Conservation (phyloP, 2,888 invertebrate genomes). For the Orthosia gothica region DNA sequence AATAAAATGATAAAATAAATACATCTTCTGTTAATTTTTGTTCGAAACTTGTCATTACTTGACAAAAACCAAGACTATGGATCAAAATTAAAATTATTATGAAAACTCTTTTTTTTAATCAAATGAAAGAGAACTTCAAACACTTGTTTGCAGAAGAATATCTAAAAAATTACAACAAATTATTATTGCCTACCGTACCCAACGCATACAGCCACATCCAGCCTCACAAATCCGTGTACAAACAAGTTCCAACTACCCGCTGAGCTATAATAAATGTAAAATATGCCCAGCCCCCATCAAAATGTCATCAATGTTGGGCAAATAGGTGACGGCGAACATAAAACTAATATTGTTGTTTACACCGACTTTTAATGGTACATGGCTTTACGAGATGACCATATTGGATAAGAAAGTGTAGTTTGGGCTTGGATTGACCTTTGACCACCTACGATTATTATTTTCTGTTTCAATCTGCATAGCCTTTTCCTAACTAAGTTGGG, state of each 20-base stretch:
- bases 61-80: too few relatives aligned
- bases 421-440: slow-evolving; percentile 36
- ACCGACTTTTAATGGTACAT: slow-evolving; percentile 56
- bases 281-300: slow-evolving; percentile 85
- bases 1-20: too few relatives aligned
- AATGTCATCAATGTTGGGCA: slow-evolving; percentile 89
- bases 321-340: slow-evolving; percentile 76
- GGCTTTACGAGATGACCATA: slow-evolving; percentile 49
- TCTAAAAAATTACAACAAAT: too few relatives aligned
- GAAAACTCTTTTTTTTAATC: too few relatives aligned
- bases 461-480: too few relatives aligned
- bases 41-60: too few relatives aligned
- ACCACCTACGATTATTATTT: background rate
- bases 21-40: too few relatives aligned
- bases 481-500: too few relatives aligned
- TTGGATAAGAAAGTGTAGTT: slow-evolving; percentile 49
- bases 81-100: too few relatives aligned
- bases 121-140: too few relatives aligned
- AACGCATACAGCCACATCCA: slow-evolving; percentile 25
- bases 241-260: slow-evolving; percentile 84
- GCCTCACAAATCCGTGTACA: slow-evolving; percentile 59
- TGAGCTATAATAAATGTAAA: slow-evolving; percentile 88
- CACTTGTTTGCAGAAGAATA: too few relatives aligned
- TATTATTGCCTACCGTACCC: background rate
- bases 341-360: slow-evolving; percentile 62